Base-by-base conservation (phyloP, 1,140 invertebrate species). In the Pissodes strobi region DNA sequence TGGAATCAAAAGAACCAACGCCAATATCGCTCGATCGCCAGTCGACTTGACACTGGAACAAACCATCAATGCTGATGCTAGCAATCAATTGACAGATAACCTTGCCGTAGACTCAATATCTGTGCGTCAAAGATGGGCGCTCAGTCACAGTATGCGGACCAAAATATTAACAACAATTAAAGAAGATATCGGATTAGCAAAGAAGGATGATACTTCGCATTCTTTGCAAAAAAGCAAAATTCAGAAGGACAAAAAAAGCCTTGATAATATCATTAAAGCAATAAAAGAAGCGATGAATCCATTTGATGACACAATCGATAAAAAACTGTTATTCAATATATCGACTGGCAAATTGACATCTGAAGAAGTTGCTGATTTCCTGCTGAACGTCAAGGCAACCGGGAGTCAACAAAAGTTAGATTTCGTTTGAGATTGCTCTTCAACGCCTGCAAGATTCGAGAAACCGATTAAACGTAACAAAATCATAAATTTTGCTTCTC, bases 331-430 rank as follows among this genome's bases (percentile, higher is more conserved):
- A 34, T 76, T 74, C 37, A 74, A 74, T 51, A 64, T 76, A 60
- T 69, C 69, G 17, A 66, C 69, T 1, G 72, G 69, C 45, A 69
- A 72, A 74, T 69, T 67, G 23, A 64, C 67, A 37, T 67, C 69
- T 37, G n/a, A 1, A 57, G 67, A 72, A 65, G 68, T 74, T 38
- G 19, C 49, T 12, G 51, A 73, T 68, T 72, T 68, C 15, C 56
- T 74, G 21, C 58, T 72, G 9, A 72, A 72, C 52, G 38, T 68
- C 1, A 64, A 69, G 22, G 30, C 57, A 46, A 18, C 37, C 30
- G 69, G 71, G n/a, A n/a, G n/a, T n/a, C n/a, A 69, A 67, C 67
- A 74, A 69, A 73, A 74, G 38, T 25, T 61, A 49, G 39, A 60
- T 25, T 66, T 69, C 37, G 65, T 62, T 34, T 41, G 56, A 13